Conservation (phyloP, 2,113 vertebrate species). For the Cynoglossus semilaevis region DNA sequence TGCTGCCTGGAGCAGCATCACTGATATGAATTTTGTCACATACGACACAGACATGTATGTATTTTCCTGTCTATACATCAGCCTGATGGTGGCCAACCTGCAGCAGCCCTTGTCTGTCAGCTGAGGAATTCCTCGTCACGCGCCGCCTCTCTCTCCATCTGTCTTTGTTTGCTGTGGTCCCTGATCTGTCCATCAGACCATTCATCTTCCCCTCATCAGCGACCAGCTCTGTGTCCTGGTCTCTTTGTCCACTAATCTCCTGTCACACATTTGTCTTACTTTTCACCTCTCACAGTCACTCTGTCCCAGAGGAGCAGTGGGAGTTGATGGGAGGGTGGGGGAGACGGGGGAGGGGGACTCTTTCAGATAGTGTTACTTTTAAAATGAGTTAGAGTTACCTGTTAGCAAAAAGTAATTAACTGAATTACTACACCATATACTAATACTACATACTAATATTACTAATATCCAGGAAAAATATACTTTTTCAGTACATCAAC, state of each 20-base stretch:
- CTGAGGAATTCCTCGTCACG: constrained; percentile 48
- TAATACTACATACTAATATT: too few species aligned
- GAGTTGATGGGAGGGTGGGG: constrained; percentile 14
- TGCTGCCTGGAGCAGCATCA: constrained; percentile 1
- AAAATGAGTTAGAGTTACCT: too few species aligned
- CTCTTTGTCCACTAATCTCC: constrained; percentile 51
- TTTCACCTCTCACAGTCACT: constrained; percentile 13
- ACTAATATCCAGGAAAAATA: too few species aligned
- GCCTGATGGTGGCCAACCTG: constrained; percentile 52
- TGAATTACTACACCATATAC: neutral
- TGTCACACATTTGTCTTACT: constrained; percentile 57
- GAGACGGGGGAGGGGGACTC: too few species aligned
- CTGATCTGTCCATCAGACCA: constrained; percentile 70
- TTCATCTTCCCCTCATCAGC: constrained; percentile 62
- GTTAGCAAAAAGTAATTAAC: too few species aligned
- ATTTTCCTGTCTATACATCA: constrained; percentile 50
- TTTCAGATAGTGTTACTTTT: too few species aligned
- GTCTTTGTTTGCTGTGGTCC: constrained; percentile 70
- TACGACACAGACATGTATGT: constrained; percentile 10
- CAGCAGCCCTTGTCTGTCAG: constrained; percentile 49
- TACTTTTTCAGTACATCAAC: too few species aligned
- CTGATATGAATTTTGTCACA: constrained; percentile 14
- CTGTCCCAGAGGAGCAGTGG: constrained; percentile 29
- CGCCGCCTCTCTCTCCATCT: constrained; percentile 57
- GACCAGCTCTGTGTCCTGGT: constrained; percentile 30